phyloP scores from a whole-genome alignment of 2,113 vertebrate genomes.

The Ctenodactylus gundi region DNA sequence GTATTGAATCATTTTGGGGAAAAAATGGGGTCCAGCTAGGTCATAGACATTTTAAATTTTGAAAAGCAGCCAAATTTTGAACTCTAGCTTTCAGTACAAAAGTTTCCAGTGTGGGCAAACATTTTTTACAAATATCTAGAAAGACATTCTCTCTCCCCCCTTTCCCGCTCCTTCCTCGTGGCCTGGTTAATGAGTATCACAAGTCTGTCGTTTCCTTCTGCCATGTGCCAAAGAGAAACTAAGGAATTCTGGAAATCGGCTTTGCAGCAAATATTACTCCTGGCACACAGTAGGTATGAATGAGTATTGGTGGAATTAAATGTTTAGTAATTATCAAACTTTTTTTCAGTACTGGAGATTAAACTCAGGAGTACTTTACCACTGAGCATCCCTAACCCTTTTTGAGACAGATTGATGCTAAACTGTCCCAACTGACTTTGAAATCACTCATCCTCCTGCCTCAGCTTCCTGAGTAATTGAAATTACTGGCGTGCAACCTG shows the following conservation, averaged over 20 bases:
- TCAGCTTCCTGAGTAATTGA: background rate
- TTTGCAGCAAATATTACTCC: background rate
- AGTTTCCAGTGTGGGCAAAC: background rate
- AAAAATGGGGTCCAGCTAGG: background rate
- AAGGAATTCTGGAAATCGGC: background rate
- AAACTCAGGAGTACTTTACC: background rate
- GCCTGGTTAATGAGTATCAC: accelerated
- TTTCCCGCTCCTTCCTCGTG: background rate
- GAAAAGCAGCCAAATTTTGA: background rate
- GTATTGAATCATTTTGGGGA: background rate
- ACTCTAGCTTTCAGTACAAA: slow-evolving; percentile 4
- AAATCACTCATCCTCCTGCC: background rate
- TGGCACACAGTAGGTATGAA: background rate
- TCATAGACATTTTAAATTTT: background rate
- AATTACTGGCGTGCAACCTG: background rate
- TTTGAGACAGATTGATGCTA: background rate
- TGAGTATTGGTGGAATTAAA: background rate
- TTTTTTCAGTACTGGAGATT: background rate
- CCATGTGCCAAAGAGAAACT: background rate
- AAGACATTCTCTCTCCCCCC: background rate
- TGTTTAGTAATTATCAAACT: background rate
- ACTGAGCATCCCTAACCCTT: background rate
- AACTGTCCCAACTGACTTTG: background rate
- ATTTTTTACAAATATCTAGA: slow-evolving; percentile 4
- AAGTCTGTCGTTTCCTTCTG: background rate